Evolutionary conservation across 2,113 vertebrate species (phyloP), one percentile per base, ranked within the genome.

Genomic region (Sciurus niger): DNA sequence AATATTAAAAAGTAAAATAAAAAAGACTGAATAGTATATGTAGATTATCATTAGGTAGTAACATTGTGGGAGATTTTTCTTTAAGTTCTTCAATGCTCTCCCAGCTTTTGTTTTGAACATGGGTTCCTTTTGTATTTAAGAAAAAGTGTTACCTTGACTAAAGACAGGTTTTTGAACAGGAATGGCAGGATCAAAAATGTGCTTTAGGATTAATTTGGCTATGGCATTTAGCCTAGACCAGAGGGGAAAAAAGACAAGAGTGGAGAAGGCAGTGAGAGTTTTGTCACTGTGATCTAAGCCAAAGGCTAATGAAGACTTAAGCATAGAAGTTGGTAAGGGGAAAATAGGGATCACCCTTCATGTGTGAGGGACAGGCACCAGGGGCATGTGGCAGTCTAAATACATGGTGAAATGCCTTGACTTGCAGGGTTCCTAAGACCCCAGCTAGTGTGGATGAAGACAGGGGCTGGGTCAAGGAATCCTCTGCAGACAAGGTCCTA

Each of bases 111-210:
- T 58, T 94, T 87, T 82, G 51, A 85, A 48, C 22, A 13, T n/a
- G 58, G 22, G 2, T 89, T 86, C 48, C 30, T 95, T 97, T 93
- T 77, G 37, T 65, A 22, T 63, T 37, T 83, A 76, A 63, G 20
- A 37, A 4, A 88, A 90, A 91, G n/a, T n/a, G 48, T 93, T 63
- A 55, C 25, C 78, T 78, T 96, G 65, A 89, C 83, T 34, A 84
- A 85, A 96, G 86, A 67, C 58, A 63, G 72, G 37, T 51, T 84
- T 97, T 37, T 83, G 40, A 91, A 17, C 55, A 74, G 83, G n/a
- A 58, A 63, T 72, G 55, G 34, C 89, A 28, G 43, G 37, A 90
- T 94, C 37, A 88, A 76, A 96, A 77, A 85, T 95, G 12, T 46
- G 48, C 48, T 65, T 89, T 24, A 43, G 72, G 76, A 90, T 96